These are phyloP conservation scores for Candidula unifasciata DNA, from an alignment of 2,888 invertebrate genomes.

Conservation along the genomic window DNA sequence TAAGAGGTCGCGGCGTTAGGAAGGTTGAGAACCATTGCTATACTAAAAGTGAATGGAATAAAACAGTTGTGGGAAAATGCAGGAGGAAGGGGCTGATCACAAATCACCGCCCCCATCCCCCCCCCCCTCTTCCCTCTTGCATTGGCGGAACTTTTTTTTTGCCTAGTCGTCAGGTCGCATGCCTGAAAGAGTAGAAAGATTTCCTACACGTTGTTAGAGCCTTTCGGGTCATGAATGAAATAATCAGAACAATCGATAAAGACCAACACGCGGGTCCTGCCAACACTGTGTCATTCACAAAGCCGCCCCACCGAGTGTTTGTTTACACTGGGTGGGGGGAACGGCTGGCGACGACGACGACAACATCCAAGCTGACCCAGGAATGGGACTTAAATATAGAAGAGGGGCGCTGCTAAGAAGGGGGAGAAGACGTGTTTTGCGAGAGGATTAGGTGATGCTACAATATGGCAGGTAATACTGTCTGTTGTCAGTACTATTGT, in stretches of 20 bases:
- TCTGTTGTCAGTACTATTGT: background rate
- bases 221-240: slow-evolving; percentile 36
- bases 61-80: no score
- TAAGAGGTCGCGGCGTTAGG: no score
- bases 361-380: background rate
- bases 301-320: background rate
- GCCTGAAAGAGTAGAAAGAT: background rate
- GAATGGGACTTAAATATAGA: background rate
- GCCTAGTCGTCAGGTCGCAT: background rate
- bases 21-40: no score
- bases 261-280: slow-evolving; percentile 23
- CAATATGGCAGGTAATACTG: background rate
- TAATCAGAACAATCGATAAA: slow-evolving; percentile 20
- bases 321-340: slow-evolving; percentile 31
- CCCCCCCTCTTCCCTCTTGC: no score
- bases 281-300: slow-evolving; percentile 43
- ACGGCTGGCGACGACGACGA: background rate
- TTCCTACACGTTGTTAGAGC: background rate
- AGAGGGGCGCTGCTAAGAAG: background rate
- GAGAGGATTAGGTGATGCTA: background rate
- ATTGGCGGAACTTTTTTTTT: no score
- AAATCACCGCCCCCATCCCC: no score
- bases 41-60: no score
- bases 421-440: background rate
- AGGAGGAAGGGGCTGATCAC: no score